Percentiles rank a stretch among this genome's conserved stretches.
Conservation (phyloP, 2,113 vertebrate genomes). For the Chloroceryle aenea region DNA sequence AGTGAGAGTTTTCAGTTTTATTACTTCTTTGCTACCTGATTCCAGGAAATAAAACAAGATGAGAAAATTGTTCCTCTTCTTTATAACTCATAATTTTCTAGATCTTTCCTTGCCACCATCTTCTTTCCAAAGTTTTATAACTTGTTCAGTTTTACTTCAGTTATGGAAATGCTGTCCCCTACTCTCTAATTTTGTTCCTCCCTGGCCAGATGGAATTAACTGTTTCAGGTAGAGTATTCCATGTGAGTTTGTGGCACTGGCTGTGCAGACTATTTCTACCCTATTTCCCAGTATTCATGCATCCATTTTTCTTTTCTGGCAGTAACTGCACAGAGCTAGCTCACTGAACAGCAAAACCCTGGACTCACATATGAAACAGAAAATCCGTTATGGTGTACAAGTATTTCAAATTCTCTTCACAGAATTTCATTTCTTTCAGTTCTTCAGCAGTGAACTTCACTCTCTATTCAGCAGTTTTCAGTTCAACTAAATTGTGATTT, state of each 20-base stretch:
- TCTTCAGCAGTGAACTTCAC: not conserved
- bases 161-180: not conserved
- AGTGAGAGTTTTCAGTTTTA: not conserved
- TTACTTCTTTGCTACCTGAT: rapidly evolving
- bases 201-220: not conserved
- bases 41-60: not conserved
- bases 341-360: not conserved
- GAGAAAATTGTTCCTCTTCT: not conserved
- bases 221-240: not conserved
- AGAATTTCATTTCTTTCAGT: not conserved
- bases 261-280: not conserved
- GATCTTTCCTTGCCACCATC: not conserved
- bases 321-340: not conserved
- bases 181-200: not conserved
- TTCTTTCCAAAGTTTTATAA: not conserved
- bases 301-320: not conserved
- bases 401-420: not conserved
- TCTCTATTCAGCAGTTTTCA: not conserved
- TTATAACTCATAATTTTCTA: not conserved
- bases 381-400: not conserved
- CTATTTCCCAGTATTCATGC: not conserved
- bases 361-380: not conserved
- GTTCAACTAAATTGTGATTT: not conserved
- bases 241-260: not conserved
- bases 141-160: not conserved